These are phyloP conservation scores for Arrhopalites spinosus DNA, from an alignment of 2,888 invertebrate genomes.

Conservation along the genomic window DNA sequence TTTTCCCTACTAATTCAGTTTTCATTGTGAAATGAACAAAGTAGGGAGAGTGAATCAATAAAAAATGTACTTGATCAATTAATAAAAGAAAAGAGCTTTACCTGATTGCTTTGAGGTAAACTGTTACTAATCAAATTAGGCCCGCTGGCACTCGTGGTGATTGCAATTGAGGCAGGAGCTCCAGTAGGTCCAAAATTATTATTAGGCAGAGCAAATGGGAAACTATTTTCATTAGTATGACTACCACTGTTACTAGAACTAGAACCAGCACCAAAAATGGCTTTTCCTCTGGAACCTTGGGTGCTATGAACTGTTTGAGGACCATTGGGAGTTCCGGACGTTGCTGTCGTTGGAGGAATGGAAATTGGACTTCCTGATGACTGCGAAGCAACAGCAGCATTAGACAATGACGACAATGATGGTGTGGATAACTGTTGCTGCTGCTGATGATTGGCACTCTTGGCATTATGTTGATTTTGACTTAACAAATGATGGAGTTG, in stretches of 20 bases:
- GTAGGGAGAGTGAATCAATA: too few relatives aligned
- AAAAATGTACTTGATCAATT: too few relatives aligned
- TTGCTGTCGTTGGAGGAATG: conserved; percentile 29
- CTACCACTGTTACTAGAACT: conserved; percentile 4
- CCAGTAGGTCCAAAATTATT: conserved; percentile 50
- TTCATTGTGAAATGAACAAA: too few relatives aligned
- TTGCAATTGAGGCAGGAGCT: conserved; percentile 47
- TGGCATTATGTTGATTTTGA: conserved; percentile 47
- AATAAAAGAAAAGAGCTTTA: neutral
- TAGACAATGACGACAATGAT: conserved; percentile 26
- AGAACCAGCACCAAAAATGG: conserved; percentile 20
- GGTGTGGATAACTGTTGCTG: conserved; percentile 28
- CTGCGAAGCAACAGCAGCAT: neutral
- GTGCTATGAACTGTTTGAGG: conserved; percentile 49
- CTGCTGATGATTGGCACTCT: conserved; percentile 28
- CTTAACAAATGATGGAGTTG: conserved; percentile 34
- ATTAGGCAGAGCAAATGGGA: conserved; percentile 50
- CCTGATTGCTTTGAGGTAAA: conserved; percentile 3
- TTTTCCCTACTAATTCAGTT: too few relatives aligned
- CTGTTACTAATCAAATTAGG: neutral
- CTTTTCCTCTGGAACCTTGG: conserved; percentile 49
- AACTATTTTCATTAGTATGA: conserved; percentile 37
- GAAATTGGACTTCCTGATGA: conserved; percentile 8
- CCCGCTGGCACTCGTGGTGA: neutral
- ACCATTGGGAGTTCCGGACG: conserved; percentile 45